These are phyloP conservation scores for Oreotragus oreotragus DNA, from an alignment of 2,113 vertebrate species.

Conservation along the genomic window DNA sequence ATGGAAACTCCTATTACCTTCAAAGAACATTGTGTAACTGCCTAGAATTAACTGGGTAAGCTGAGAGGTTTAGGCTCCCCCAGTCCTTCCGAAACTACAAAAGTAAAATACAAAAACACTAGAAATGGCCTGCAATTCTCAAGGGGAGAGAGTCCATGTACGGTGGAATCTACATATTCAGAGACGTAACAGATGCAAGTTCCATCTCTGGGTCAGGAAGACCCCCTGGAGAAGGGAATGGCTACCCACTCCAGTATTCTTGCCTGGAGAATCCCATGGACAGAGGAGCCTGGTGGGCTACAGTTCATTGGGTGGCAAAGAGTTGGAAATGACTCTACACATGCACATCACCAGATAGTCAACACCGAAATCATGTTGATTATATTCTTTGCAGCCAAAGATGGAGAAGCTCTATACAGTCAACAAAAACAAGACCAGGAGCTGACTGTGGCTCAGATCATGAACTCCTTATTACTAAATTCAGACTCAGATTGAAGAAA, in stretches of 20 bases:
- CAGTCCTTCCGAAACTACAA: not conserved
- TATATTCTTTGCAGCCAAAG: no score
- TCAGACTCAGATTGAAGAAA: no score
- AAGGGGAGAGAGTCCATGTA: not conserved
- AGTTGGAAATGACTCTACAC: not conserved
- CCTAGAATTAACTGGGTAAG: not conserved
- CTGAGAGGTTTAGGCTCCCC: not conserved
- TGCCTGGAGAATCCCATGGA: not conserved
- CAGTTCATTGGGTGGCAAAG: not conserved
- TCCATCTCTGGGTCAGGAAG: not conserved
- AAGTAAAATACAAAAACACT: not conserved
- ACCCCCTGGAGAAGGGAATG: not conserved
- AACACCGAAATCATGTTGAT: no score
- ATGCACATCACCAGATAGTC: no score
- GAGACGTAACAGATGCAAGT: not conserved
- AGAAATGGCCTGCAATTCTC: not conserved
- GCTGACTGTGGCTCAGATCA: no score
- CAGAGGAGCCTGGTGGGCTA: not conserved
- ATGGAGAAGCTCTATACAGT: no score
- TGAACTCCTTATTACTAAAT: no score
- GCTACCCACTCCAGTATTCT: not conserved
- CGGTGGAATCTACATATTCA: no score
- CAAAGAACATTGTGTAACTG: not conserved
- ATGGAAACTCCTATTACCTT: not conserved
- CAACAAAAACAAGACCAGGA: no score